Base-by-base conservation (phyloP, 2,888 invertebrate species). In the Cheilosia variabilis region DNA sequence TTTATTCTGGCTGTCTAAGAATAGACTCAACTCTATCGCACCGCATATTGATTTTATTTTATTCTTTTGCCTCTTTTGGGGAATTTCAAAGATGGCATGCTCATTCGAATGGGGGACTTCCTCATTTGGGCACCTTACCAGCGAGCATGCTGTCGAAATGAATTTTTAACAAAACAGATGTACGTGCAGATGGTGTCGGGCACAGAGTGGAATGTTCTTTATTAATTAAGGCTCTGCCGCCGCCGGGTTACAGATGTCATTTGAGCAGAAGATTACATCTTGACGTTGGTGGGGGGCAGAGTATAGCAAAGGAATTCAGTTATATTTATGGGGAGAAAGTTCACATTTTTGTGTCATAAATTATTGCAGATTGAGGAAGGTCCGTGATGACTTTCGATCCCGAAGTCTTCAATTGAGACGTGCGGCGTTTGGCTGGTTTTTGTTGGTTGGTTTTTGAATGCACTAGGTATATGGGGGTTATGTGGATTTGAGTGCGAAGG, bases 141-240 rank as follows among this genome's bases (percentile, higher is more conserved):
- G 41, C 1, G 41, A 41, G 41, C 43, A 41, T 53, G 68, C 53
- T 60, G 27, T 19, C 63, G 65, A 13, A 37, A 71, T 78, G 71
- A 71, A 71, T 71, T 78, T 78, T 78, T 71, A 78, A 78, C 57
- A 17, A 22, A 37, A 63, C 71, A 71, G 78, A 78, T 71, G 78
- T 63, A 71, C 71, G 71, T 71, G 63, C 71, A 69, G 69, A 69
- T 77, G 69, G 45, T 41, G 45, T 19, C 31, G 53, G 55, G 45
- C 53, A 2, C 53, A 7, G 31, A 73, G 55, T 62, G 80, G 66
- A 62, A 69, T 69, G 37, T 43, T 57, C 50, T 50, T 75, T 63
- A 75, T 68, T 62, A 68, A 80, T 62, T 72, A 72, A 63, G 50
- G 58, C 50, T 22, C 41, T 57, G 41, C 15, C 47, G 53, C 13